A percentile compares a stretch with the other conserved stretches of the same genome.
Evolutionary conservation across 2,888 invertebrate genomes (phyloP).

Genomic region (Cecidostiba fungosa): DNA sequence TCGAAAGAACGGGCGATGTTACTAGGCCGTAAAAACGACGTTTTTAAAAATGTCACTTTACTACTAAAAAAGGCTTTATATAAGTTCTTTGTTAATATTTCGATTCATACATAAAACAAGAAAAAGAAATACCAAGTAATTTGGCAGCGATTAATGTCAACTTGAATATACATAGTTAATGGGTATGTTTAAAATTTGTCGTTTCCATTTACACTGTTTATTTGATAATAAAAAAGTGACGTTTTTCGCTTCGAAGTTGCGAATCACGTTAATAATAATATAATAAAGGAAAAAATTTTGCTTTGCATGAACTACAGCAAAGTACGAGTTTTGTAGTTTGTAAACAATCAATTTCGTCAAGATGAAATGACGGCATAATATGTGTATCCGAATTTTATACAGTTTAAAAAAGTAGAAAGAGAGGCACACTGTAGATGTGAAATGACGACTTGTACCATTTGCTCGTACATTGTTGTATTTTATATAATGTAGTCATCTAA

Average conservation of each 20-base stretch:
- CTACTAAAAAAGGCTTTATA: constrained; percentile 58
- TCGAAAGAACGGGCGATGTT: constrained; percentile 48
- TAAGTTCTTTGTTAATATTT: constrained; percentile 58
- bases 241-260: constrained; percentile 53
- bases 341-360: constrained; percentile 45
- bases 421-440: constrained; percentile 61
- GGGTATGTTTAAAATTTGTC: constrained; percentile 59
- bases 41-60: constrained; percentile 51
- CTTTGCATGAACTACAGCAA: constrained; percentile 40
- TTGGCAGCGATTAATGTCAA: constrained; percentile 49
- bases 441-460: constrained; percentile 64
- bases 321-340: constrained; percentile 53
- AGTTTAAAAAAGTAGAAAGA: constrained; percentile 50
- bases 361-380: constrained; percentile 41
- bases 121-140: constrained; percentile 44
- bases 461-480: constrained; percentile 65
- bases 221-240: constrained; percentile 42
- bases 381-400: constrained; percentile 63
- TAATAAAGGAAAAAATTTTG: constrained; percentile 5
- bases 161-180: constrained; percentile 55
- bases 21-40: constrained; percentile 41
- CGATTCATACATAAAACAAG: constrained; percentile 28
- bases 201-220: constrained; percentile 61
- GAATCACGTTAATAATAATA: constrained; percentile 38
- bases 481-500: constrained; percentile 61